Base-by-base conservation (phyloP, 2,113 vertebrate genomes). In the Xiphophorus couchianus region DNA sequence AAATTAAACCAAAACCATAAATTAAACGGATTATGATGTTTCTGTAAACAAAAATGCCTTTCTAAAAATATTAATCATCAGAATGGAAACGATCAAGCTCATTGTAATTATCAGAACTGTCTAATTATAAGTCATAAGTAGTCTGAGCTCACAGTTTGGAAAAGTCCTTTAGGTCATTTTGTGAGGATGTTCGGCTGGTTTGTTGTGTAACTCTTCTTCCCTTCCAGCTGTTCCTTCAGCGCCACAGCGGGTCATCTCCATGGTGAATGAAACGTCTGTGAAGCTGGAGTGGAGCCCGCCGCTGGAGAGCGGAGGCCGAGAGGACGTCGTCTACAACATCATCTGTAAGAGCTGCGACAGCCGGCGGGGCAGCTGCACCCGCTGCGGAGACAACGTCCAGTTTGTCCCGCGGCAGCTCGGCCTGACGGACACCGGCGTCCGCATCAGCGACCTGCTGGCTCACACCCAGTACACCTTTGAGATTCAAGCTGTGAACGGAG, bases 381-480 rank as follows among this genome's bases (percentile, higher is more conserved):
- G 97, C 89, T 99, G 98, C 0, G 97, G 97, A 17, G 98, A 99
- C 94, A 97, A 98, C 0, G 97, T 99, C 68, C 97, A 97, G 91
- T 99, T 98, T 0, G 78, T 95, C 0, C 98, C 98, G 0, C 96
- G 97, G 1, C 97, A 99, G 93, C 95, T 98, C 84, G 97, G 98
- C 63, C 93, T 99, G 71, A 96, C 93, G 0, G 94, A 97, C 82
- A 92, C 94, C 0, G 91, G 87, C 2, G 93, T 99, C 30, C 95
- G 96, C 90, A 96, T 99, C 94, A 97, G 95, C 0, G 96, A 98
- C 81, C 95, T 99, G 68, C 93, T 98, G 83, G 97, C 97, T 0
- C 97, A 99, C 94, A 99, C 98, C 0, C 97, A 96, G 88, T 99
- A 99, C 94, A 98, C 97, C 80, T 99, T 99, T 0, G 97, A 99